Conservation (phyloP, 2,797 vertebrate species). For the Florisuga fusca region DNA sequence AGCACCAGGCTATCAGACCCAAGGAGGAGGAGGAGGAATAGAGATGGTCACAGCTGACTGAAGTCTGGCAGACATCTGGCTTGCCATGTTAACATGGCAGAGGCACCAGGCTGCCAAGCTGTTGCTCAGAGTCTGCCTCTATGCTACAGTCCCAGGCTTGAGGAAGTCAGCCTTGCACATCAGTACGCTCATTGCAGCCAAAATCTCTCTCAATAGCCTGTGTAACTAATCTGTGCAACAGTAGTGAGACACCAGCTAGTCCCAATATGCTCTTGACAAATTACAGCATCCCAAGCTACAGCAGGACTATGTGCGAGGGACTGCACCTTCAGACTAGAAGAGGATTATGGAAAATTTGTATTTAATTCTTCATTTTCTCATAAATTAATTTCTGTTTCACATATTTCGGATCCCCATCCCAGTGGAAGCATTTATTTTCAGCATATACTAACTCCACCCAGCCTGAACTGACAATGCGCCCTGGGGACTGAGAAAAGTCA, state of each 20-base stretch:
- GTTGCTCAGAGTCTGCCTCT: background rate
- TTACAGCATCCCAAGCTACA: background rate
- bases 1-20: background rate
- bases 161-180: background rate
- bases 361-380: background rate
- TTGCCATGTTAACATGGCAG: background rate
- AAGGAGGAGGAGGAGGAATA: background rate
- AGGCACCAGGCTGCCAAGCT: background rate
- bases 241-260: background rate
- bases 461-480: background rate
- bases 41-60: background rate
- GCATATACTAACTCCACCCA: background rate
- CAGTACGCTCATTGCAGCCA: background rate
- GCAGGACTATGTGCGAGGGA: fast-evolving
- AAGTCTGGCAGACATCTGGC: background rate
- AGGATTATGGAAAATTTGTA: background rate
- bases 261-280: background rate
- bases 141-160: background rate
- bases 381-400: background rate
- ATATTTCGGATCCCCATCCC: background rate
- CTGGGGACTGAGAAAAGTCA: background rate
- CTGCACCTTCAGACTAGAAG: background rate
- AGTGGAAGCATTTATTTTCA: constrained; percentile 9
- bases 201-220: background rate
- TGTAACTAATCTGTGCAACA: background rate